phyloP scores from a whole-genome alignment of 2,113 vertebrate species.

The Oncorhynchus mykiss region DNA sequence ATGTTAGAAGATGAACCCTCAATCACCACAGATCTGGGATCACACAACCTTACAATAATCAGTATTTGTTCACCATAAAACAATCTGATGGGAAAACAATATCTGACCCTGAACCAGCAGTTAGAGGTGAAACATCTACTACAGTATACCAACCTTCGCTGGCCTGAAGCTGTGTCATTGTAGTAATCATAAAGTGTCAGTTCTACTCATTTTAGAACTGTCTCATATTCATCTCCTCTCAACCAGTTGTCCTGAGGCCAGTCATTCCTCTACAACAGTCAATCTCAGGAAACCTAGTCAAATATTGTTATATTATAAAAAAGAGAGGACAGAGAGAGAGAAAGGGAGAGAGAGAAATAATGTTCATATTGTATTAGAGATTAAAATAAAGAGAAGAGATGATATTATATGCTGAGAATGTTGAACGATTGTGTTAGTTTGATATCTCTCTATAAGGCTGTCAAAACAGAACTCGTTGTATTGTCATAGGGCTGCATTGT shows the following conservation, averaged over 20 bases:
- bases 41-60: neutral
- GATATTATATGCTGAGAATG: neutral
- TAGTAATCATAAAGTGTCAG: constrained; percentile 19
- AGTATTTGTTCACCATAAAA: neutral
- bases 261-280: neutral
- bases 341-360: neutral
- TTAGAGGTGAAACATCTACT: constrained; percentile 24
- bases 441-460: constrained; percentile 6
- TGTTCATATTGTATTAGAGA: neutral
- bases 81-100: neutral
- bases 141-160: neutral
- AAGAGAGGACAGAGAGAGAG: neutral
- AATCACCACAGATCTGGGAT: no score
- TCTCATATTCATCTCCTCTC: constrained; percentile 45
- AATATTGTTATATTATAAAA: constrained; percentile 28
- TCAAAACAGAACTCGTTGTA: neutral
- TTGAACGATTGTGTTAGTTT: constrained; percentile 15
- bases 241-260: constrained; percentile 57
- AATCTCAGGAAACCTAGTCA: constrained; percentile 51
- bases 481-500: constrained; percentile 19
- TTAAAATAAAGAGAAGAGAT: no score
- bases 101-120: neutral
- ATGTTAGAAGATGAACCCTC: no score
- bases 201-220: constrained; percentile 46
- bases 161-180: neutral